phyloP scores from a whole-genome alignment of 2,797 vertebrate species.

The Trematomus bernacchii region DNA sequence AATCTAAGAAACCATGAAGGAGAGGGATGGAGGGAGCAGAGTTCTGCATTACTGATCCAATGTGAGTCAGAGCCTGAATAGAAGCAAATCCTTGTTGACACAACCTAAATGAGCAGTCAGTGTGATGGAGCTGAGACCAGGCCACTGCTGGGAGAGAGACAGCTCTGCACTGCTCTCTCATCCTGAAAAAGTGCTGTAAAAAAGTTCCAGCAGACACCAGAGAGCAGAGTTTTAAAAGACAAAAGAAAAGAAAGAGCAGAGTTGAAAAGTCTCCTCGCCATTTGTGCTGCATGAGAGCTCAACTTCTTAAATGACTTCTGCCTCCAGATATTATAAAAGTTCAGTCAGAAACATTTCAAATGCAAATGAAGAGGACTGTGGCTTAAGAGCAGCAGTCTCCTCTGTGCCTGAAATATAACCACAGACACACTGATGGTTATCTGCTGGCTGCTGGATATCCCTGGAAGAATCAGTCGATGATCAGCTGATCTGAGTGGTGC shows the following conservation, averaged over 20 bases:
- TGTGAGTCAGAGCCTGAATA: conserved; percentile 25
- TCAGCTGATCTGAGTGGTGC: neutral
- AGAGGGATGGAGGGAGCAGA: conserved; percentile 8
- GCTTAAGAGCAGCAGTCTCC: neutral
- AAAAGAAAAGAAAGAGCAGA: neutral
- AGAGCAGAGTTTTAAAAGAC: neutral
- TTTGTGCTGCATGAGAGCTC: neutral
- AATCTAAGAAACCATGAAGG: neutral
- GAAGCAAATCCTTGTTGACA: conserved; percentile 45
- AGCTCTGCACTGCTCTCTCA: neutral
- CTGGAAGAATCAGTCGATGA: neutral
- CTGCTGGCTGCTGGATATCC: neutral
- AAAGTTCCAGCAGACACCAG: neutral
- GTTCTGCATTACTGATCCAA: conserved; percentile 24
- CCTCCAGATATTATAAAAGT: conserved; percentile 9
- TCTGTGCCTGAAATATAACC: neutral
- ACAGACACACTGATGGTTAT: neutral
- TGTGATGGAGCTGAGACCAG: conserved; percentile 34
- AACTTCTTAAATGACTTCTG: conserved; percentile 7
- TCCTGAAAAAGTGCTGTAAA: neutral
- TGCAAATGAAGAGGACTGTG: conserved; percentile 2
- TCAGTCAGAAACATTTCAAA: conserved; percentile 31
- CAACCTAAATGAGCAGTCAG: conserved; percentile 58
- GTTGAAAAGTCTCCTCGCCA: neutral
- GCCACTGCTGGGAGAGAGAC: conserved; percentile 3